Evolutionary conservation across 2,888 invertebrate species (phyloP), one percentile per base, ranked within the genome.

Genomic region (Caradrina kadenii): DNA sequence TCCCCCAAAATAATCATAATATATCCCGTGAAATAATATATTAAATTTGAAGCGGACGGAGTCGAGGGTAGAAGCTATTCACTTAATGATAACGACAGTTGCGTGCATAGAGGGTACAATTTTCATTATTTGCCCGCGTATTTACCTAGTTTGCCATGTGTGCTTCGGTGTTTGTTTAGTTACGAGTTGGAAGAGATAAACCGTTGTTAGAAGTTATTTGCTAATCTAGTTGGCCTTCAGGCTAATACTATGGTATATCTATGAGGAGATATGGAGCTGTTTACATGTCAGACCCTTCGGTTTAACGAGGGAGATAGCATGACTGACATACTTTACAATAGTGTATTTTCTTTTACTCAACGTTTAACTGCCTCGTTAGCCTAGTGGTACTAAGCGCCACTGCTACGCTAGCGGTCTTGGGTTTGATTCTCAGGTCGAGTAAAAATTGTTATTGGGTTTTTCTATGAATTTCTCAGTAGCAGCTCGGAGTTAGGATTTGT

Each of bases 211-310:
- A 26, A 39, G 11, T n/a, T 65, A 61, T 78, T 71, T 61, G 82
- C 64, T 80, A 69, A 82, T 75, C 63, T 64, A 56, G 11, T 58
- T 21, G 64, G 13, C 82, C 80, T 80, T 80, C 21, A 63, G 4
- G 1, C n/a, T 50, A 64, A 31, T 45, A 26, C 10, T 2, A 39
- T 42, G 31, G 31, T n/a, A 53, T 45, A 19, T 50, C 15, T 31
- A 26, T 48, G 58, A 42, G 22, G 56, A 63, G 49, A 64, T 79
- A 63, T 19, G 15, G 22, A 0, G 8, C 19, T 45, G 17, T 48
- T 60, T 74, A 10, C 1, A n/a, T 17, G 48, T 10, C 1, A 45
- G 15, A n/a, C 7, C 35, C 3, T 64, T 50, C 13, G 7, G 48
- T 48, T 49, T n/a, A 2, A 31, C 11, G 26, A 21, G 3, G 15